Percentiles rank a stretch among this genome's conserved stretches.
Conservation (phyloP, 2,797 vertebrate genomes). For the Pangasius krempfi region DNA sequence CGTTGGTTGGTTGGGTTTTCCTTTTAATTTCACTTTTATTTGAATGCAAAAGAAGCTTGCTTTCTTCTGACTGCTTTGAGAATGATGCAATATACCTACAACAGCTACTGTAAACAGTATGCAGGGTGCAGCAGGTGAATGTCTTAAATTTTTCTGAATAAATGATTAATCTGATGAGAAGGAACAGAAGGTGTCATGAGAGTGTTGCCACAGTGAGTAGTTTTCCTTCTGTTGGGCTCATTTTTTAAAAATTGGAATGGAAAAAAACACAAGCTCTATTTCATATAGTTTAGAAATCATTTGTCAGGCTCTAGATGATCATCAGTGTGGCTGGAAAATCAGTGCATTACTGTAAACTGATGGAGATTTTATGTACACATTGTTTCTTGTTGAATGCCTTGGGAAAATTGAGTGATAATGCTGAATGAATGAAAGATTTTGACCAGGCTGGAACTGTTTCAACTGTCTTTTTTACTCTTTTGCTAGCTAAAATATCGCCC, state of each 20-base stretch:
- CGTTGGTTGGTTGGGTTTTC: not conserved
- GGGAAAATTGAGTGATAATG: not conserved
- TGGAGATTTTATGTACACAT: not conserved
- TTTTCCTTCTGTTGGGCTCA: not conserved
- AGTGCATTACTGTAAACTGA: not conserved
- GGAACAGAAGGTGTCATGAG: not conserved
- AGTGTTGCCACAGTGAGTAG: no score
- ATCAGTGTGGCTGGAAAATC: not conserved
- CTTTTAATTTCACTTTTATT: not conserved
- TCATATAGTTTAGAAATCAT: not conserved
- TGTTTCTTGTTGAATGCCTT: not conserved
- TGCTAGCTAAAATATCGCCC: no score
- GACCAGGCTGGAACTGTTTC: not conserved
- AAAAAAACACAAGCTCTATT: not conserved
- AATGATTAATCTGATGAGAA: not conserved
- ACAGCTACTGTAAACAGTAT: not conserved
- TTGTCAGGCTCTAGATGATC: not conserved
- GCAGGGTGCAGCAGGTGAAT: not conserved
- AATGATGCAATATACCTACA: not conserved
- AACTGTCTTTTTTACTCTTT: not conserved
- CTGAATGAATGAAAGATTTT: not conserved
- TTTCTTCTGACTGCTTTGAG: not conserved
- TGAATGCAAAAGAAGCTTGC: not conserved
- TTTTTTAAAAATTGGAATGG: not conserved
- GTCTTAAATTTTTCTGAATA: not conserved